Base-by-base conservation (phyloP, 92 coral and sea anemone species). In the Bergia sp. region DNA sequence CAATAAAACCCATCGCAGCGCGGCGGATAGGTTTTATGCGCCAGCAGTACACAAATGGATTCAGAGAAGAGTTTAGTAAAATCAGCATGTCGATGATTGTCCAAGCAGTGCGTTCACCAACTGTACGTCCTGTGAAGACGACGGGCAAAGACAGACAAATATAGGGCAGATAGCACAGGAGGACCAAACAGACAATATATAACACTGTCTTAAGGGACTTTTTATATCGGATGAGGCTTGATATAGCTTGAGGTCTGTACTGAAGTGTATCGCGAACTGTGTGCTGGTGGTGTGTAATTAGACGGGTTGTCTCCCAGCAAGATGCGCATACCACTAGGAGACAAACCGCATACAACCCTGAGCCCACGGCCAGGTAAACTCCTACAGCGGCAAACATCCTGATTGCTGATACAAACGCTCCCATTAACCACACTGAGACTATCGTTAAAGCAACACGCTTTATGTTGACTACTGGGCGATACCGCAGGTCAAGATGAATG, bases 11-110 rank as follows among this genome's bases (percentile, higher is more conserved):
- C 21, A 74, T 8, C 9, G 39, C 78, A 39, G 47, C 6, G 23
- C 78, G 39, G 3, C 78, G 78, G 21, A 74, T 47, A 4, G 18
- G 44, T 29, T 29, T 74, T 42, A 40, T 38, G 11, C 78, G 39
- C 78, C 78, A 74, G 45, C 44, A 74, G 40, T 74, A 74, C 6
- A 74, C 45, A 12, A 74, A 37, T 4, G 78, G 78, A 36, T 74
- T 74, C 16, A 74, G 21, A 29, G 76, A 10, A 18, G 76, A 72
- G 76, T 72, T 72, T 10, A 72, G 41, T 36, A 72, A 38, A 1
- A 72, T 29, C 76, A 72, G 42, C 18, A 42, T 72, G 42, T 72
- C 76, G 76, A 72, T 72, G 76, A 72, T n/a, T 38, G 76, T 72
- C 76, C 76, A 72, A 3, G 76, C 76, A 72, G 76, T 11, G 16